Evolutionary conservation across 2,888 invertebrate species (phyloP).

Genomic region (Trissoscelio sp.): DNA sequence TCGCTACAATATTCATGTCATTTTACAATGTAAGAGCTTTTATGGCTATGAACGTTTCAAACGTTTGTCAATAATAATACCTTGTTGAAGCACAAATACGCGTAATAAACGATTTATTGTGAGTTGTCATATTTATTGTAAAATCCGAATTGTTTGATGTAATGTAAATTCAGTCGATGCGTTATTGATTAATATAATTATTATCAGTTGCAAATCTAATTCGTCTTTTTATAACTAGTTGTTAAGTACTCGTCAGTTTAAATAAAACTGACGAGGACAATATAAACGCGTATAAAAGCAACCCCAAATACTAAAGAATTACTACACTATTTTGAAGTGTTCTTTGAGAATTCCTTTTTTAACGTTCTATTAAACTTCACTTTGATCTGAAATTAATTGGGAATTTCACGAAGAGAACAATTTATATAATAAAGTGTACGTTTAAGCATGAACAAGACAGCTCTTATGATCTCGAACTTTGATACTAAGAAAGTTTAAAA

Average conservation of each 20-base stretch:
- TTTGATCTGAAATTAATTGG: slow-evolving; percentile 31
- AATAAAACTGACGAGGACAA: not conserved
- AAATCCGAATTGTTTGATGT: slow-evolving; percentile 21
- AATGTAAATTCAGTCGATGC: slow-evolving; percentile 19
- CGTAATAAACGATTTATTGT: slow-evolving; percentile 44
- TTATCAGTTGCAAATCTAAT: not conserved
- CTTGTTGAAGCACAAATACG: slow-evolving; percentile 29
- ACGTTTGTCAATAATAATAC: slow-evolving; percentile 51
- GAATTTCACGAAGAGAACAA: slow-evolving; percentile 28
- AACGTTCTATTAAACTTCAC: slow-evolving; percentile 17
- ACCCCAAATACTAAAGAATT: too few species aligned
- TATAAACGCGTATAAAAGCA: too few species aligned
- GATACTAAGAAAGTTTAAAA: slow-evolving; percentile 12
- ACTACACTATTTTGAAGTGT: not conserved
- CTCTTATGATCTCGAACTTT: not conserved
- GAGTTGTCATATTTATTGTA: slow-evolving; percentile 39
- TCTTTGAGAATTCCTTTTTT: slow-evolving; percentile 16
- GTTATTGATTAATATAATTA: slow-evolving; percentile 28
- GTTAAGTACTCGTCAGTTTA: not conserved
- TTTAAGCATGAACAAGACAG: slow-evolving; percentile 22
- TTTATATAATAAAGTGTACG: slow-evolving; percentile 24
- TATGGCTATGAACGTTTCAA: slow-evolving; percentile 50
- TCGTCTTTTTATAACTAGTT: not conserved
- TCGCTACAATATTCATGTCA: slow-evolving; percentile 42
- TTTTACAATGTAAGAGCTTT: slow-evolving; percentile 48